Evolutionary conservation across 2,888 invertebrate genomes (phyloP).

Genomic region (Silvanus unidentatus): DNA sequence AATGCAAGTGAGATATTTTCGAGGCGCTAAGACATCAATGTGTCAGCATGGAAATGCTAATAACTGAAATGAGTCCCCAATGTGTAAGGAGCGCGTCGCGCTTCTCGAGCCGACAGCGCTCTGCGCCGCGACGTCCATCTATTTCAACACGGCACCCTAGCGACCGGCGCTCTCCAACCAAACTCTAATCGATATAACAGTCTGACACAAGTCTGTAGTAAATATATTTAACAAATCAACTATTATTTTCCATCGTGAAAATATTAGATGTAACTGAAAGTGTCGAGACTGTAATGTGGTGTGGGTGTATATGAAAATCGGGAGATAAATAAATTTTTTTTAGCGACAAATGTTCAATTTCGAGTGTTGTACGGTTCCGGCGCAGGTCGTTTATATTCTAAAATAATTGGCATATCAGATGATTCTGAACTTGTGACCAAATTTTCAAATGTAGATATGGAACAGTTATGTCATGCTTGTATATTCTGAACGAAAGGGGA

Average conservation of each 20-base stretch:
- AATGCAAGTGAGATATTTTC: too few relatives aligned
- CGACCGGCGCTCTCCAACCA: constrained; percentile 33
- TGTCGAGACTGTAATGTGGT: not conserved
- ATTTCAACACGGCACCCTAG: constrained; percentile 31
- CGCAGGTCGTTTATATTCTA: too few relatives aligned
- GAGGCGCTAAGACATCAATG: not conserved
- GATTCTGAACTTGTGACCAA: constrained; percentile 10
- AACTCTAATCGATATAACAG: constrained; percentile 42
- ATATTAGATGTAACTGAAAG: constrained; percentile 15
- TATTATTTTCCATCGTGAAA: constrained; percentile 10
- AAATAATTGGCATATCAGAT: too few relatives aligned
- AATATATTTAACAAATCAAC: constrained; percentile 22
- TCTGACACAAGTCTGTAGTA: constrained; percentile 40
- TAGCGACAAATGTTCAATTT: too few relatives aligned
- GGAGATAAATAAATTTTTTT: not conserved
- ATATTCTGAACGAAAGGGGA: constrained; percentile 5
- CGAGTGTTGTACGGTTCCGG: too few relatives aligned
- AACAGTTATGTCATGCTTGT: constrained; percentile 16
- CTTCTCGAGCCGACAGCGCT: not conserved
- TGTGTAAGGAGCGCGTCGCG: constrained; percentile 7
- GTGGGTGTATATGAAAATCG: not conserved
- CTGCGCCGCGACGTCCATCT: constrained; percentile 18
- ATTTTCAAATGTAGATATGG: constrained; percentile 12
- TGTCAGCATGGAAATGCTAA: constrained; percentile 12
- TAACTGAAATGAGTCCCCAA: constrained; percentile 16